Base-by-base conservation (phyloP, 30 jellyfish, hydroid and myxozoan genomes). In the Hydractinia echinata region DNA sequence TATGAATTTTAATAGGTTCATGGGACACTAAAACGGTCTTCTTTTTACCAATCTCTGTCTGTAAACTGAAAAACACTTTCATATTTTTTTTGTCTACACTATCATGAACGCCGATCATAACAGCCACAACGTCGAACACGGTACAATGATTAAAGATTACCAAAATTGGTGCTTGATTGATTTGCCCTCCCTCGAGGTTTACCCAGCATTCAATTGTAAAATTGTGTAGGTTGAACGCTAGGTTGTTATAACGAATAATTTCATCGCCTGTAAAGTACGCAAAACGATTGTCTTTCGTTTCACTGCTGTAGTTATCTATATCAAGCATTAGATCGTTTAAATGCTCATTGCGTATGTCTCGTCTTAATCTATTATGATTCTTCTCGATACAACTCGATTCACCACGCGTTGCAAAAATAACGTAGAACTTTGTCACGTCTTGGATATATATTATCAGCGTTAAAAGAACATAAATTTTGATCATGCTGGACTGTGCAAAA, bases 111-210 rank as follows among this genome's bases (percentile, higher is more conserved):
- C 97, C 97, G 20, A 76, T 49, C 9, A 76, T 15, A 44, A 51
- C 51, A 51, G 84, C 84, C 10, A 51, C 51, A 16, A 90, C 48
- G 8, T 53, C 77, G 88, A 91, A 81, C 58, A 81, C 56, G 4
- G 50, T 8, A 55, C 96, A 89, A 4, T 86, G 96, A 76, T 89
- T 76, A 62, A 49, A 81, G 56, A 53, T 79, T 61, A 62, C 67
- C 48, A 90, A 67, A 15, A 90, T 56, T 5, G 97, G 89, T 58
- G 84, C 97, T 30, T 50, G 76, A 53, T 79, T 56, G 6, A 14
- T 19, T 51, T 90, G 97, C 68, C 97, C 97, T 4, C 97, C 97
- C 70, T 90, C 97, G 5, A 94, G 93, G 39, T 85, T 68, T n/a
- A 90, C 30, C 97, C 97, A 90, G 16, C 81, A 61, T 60, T 85